phyloP scores from a whole-genome alignment of 2,888 invertebrate genomes.

The Zelleria hepariella region DNA sequence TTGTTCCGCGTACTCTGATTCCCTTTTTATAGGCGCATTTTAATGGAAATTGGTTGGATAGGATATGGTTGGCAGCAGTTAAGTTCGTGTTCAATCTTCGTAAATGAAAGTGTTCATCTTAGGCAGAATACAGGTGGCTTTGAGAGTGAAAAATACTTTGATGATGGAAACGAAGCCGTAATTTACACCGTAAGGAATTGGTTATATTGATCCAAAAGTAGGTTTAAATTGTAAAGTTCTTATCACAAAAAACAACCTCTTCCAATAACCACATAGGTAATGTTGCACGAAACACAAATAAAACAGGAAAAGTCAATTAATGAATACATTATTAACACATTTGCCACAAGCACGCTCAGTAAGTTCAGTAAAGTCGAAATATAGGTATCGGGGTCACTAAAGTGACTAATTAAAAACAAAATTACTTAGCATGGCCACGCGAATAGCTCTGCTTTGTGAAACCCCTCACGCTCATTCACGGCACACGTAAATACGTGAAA shows the following conservation, averaged over 20 bases:
- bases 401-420: background rate
- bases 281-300: background rate
- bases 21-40: background rate
- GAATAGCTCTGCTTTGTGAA: background rate
- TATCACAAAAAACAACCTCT: too few species aligned
- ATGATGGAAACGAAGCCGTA: background rate
- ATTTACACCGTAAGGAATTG: too few species aligned
- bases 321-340: background rate
- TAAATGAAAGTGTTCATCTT: background rate
- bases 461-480: background rate
- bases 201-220: too few species aligned
- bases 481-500: too few species aligned
- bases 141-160: background rate
- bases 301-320: background rate
- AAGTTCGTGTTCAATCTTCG: too few species aligned
- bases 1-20: background rate
- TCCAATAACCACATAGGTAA: too few species aligned
- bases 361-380: background rate
- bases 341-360: background rate
- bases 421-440: background rate
- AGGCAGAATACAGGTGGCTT: background rate
- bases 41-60: background rate
- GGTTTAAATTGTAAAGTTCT: background rate
- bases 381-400: background rate
- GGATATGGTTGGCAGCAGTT: too few species aligned